Conservation (phyloP, 1,140 invertebrate species). For the Cepaea nemoralis region DNA sequence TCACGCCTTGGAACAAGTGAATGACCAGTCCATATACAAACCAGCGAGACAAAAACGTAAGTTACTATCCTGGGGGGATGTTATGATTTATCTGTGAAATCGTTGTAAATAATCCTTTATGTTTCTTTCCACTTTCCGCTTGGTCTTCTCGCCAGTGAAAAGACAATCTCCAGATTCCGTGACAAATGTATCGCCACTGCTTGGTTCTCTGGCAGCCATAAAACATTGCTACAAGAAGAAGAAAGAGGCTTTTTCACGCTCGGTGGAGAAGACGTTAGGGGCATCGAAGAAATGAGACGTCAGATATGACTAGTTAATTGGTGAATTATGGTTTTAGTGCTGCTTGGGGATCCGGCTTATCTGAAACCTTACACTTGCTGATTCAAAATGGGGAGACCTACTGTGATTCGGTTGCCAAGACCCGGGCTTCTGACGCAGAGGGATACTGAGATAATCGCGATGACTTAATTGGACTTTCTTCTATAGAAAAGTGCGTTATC, state of each 20-base stretch:
- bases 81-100: background rate
- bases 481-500: background rate
- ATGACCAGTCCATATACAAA: background rate
- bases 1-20: background rate
- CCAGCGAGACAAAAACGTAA: background rate
- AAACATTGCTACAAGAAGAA: background rate
- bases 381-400: background rate
- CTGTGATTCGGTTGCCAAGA: background rate
- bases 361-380: background rate
- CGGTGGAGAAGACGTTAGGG: background rate
- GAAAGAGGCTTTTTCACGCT: background rate
- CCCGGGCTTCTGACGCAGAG: background rate
- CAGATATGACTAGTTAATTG: background rate
- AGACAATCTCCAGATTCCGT: background rate
- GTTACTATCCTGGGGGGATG: background rate
- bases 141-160: background rate
- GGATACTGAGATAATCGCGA: background rate
- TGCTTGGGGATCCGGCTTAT: background rate
- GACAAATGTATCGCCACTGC: background rate
- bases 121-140: background rate
- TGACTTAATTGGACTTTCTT: background rate
- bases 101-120: background rate
- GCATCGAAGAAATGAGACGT: background rate
- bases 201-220: background rate
- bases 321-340: constrained; percentile 6